Evolutionary conservation across 2,113 vertebrate species (phyloP), one percentile per base, ranked within the genome.

Genomic region (Mobula hypostoma): DNA sequence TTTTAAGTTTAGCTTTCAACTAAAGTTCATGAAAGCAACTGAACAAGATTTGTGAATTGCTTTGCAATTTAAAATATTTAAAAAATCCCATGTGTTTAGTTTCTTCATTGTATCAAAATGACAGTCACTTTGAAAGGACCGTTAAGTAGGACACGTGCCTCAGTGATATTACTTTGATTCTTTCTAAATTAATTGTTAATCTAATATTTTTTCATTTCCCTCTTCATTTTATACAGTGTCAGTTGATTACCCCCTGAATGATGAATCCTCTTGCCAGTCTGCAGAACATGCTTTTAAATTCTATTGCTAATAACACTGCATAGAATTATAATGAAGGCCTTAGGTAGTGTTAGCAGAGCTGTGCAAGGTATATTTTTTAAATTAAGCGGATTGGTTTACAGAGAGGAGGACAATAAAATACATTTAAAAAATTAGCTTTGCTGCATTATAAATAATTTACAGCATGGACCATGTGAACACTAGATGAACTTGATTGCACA

Each of bases 131-230:
- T 90, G 14, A 32, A 66, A 32, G 61, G 11, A 90, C 61, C 14
- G n/a, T 90, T 66, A 90, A 32, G 14, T 66, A 32, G 61, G 63
- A 66, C 15, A 87, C 58, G 12, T 27, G 61, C 24, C 56, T 61
- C 12, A 15, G 29, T 87, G 83, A 87, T 56, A 87, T 87, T 61
- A 56, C 83, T 87, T 87, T 63, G 58, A 87, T 87, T 87, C 83
- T 63, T n/a, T 63, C 15, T 63, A 63, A 87, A 87, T 87, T 87
- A 87, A 87, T 87, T 87, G 85, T 90, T 66, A 90, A 90, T 66
- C 58, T 66, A 90, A 90, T 90, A 90, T 90, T 90, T 90, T 48
- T 90, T 90, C 61, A 90, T 90, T 66, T 90, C 61, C 85, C n/a
- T 90, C 85, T 90, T 87, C 83, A 87, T n/a, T 87, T 87, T 87